Evolutionary conservation across 2,888 invertebrate genomes (phyloP).

Genomic region (Oscheius onirici): DNA sequence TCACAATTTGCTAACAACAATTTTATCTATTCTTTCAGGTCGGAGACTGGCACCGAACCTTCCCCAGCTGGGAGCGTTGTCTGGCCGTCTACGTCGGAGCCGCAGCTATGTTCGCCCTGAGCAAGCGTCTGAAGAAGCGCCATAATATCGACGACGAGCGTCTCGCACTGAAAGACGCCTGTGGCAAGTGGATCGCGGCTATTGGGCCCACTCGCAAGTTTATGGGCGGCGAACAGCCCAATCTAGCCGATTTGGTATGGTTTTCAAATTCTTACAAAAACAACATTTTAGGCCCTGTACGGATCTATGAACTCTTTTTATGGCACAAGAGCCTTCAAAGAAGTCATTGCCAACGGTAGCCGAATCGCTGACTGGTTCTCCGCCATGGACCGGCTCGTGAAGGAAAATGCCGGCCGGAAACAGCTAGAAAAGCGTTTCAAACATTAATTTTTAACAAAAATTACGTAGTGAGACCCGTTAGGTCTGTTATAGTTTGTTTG

Average conservation of each 20-base stretch:
- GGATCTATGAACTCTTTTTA: slow-evolving; percentile 70
- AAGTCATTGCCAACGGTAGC: slow-evolving; percentile 58
- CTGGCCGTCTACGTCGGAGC: slow-evolving; percentile 92
- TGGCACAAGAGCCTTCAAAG: slow-evolving; percentile 66
- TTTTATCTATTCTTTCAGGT: slow-evolving; percentile 75
- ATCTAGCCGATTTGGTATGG: slow-evolving; percentile 84
- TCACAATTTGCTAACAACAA: no score
- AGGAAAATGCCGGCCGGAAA: slow-evolving; percentile 44
- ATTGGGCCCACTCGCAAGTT: slow-evolving; percentile 80
- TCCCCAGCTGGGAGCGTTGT: slow-evolving; percentile 85
- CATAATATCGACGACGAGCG: slow-evolving; percentile 87
- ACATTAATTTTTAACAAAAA: no score
- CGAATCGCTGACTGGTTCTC: slow-evolving; percentile 61
- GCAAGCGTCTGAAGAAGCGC: slow-evolving; percentile 86
- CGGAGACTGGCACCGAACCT: slow-evolving; percentile 90
- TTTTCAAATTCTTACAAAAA: neutral
- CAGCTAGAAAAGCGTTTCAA: slow-evolving; percentile 25
- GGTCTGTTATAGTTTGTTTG: no score
- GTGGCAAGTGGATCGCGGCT: slow-evolving; percentile 82
- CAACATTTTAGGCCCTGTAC: slow-evolving; percentile 52
- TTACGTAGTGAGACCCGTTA: no score
- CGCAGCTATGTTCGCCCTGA: slow-evolving; percentile 89
- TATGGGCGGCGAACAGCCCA: slow-evolving; percentile 86
- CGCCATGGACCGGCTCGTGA: slow-evolving; percentile 55
- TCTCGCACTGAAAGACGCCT: slow-evolving; percentile 87